These are phyloP conservation scores for Burhinus bistriatus DNA, from an alignment of 2,113 vertebrate species.

Conservation along the genomic window DNA sequence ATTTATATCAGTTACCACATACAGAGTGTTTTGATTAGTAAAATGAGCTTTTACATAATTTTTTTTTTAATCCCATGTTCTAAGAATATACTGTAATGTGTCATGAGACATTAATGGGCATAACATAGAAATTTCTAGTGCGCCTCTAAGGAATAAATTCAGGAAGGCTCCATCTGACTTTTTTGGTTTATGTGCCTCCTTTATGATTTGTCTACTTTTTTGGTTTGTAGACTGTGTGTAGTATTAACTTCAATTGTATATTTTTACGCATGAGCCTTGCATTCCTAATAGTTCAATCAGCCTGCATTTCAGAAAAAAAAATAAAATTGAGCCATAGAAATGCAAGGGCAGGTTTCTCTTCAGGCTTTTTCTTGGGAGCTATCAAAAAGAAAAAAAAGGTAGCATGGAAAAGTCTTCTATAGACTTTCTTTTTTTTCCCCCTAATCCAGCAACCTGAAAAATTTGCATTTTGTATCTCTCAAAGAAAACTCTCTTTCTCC, in stretches of 20 bases:
- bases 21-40: background rate
- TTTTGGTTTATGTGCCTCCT: background rate
- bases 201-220: background rate
- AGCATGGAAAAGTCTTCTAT: background rate
- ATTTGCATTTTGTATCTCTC: background rate
- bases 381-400: background rate
- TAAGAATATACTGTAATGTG: background rate
- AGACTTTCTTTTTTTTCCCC: background rate
- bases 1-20: background rate
- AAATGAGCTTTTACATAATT: background rate
- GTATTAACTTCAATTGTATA: background rate
- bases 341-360: background rate
- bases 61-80: background rate
- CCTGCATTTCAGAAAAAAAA: background rate
- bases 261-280: background rate
- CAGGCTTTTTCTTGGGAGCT: background rate
- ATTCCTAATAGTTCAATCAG: background rate
- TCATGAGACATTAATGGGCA: background rate
- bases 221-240: background rate
- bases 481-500: background rate
- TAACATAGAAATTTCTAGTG: background rate
- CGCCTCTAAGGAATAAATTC: background rate
- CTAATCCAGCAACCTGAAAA: background rate
- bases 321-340: background rate
- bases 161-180: background rate